Conservation (phyloP, 2,113 vertebrate genomes). For the Lepisosteus oculatus region DNA sequence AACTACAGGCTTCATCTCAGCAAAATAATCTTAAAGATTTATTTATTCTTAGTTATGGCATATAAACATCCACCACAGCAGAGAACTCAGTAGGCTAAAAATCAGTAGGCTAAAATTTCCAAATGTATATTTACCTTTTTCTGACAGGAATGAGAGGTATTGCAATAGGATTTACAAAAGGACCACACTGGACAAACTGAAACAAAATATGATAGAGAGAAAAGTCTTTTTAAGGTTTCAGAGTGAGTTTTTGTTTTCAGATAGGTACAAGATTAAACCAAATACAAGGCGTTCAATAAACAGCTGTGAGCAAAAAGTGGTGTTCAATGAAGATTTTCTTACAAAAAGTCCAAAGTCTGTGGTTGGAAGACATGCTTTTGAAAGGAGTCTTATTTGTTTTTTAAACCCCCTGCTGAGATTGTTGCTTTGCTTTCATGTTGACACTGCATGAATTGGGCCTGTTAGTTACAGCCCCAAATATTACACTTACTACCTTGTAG, state of each 20-base stretch:
- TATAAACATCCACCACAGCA: too few species aligned
- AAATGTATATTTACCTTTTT: too few species aligned
- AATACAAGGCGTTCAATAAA: background rate
- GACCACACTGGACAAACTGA: background rate
- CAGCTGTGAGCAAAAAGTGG: slow-evolving; percentile 1
- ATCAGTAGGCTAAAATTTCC: too few species aligned
- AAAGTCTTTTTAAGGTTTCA: background rate
- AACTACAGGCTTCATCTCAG: too few species aligned
- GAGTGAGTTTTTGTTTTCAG: background rate
- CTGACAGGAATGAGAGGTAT: too few species aligned
- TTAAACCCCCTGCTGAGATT: background rate
- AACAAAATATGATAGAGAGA: background rate
- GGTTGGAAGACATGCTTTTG: too few species aligned
- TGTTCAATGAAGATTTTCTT: background rate
- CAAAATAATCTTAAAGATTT: too few species aligned
- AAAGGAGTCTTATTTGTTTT: too few species aligned
- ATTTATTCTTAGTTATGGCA: too few species aligned
- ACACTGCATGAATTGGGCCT: background rate
- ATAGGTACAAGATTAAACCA: background rate
- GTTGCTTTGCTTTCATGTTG: background rate
- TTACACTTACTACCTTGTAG: background rate
- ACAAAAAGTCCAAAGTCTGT: background rate
- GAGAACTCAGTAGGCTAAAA: too few species aligned
- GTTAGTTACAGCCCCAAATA: background rate
- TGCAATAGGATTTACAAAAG: background rate